Evolutionary conservation across 2,888 invertebrate species (phyloP), one percentile per base, ranked within the genome.

Genomic region (Hyalella azteca): DNA sequence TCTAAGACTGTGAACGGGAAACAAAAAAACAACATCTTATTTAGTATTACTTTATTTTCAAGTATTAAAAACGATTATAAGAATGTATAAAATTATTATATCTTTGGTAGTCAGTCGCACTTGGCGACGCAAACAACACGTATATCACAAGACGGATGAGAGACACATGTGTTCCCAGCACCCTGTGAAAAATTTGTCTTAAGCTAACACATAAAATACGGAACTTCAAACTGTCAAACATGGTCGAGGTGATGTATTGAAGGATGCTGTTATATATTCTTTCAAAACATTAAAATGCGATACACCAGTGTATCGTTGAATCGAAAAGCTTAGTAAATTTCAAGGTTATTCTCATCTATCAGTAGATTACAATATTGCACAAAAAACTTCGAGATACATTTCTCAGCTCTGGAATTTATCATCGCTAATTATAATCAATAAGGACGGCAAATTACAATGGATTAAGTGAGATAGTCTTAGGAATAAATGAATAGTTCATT

Each of bases 61-160:
- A 66, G 36, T 13, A 7, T 29, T 32, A 7, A 36, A 66, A 66
- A 36, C 66, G 29, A 66, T 66, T 13, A 54, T 66, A 66, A 66
- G 66, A 66, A 66, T 36, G 66, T 66, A 66, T 32, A 66, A 66
- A 66, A 66, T 66, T 66, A 36, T 36, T 32, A 66, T 66, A 66
- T 66, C 66, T 66, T 66, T 66, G 66, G 66, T 66, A 66, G 36
- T 15, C 4, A n/a, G 36, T 66, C n/a, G 36, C 66, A 66, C 3
- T 19, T 36, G 13, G 36, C 66, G 36, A 66, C 19, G 36, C 66
- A 66, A 29, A 36, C 66, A 66, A 66, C 66, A 66, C 66, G 36
- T 36, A 66, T 66, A 66, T 66, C 66, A 66, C 66, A 66, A 15
- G 19, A 19, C 13, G 32, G 36, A 19, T 36, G 36, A 66, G 36